Evolutionary conservation across 2,888 invertebrate species (phyloP).

Genomic region (Drosophila acutilabella): DNA sequence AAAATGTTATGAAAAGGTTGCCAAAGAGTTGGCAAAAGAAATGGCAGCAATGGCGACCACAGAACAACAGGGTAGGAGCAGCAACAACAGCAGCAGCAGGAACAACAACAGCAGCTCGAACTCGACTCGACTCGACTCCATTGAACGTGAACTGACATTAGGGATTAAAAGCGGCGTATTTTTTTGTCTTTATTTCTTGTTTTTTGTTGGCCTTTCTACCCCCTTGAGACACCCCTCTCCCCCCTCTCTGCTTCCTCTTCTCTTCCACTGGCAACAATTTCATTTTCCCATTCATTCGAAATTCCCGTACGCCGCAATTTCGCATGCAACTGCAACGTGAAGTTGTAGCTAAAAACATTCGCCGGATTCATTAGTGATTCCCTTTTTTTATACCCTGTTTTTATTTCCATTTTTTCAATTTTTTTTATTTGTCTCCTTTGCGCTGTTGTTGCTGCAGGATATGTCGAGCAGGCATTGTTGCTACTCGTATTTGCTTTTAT

Average conservation of each 20-base stretch:
- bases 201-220: slow-evolving; percentile 6
- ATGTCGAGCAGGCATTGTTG: slow-evolving; percentile 63
- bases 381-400: slow-evolving; percentile 28
- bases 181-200: slow-evolving; percentile 40
- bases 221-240: slow-evolving; percentile 7
- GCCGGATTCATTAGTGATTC: slow-evolving; percentile 74
- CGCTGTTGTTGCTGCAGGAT: slow-evolving; percentile 65
- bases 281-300: slow-evolving; percentile 65
- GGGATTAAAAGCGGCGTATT: slow-evolving; percentile 73
- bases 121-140: slow-evolving; percentile 60
- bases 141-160: slow-evolving; percentile 79
- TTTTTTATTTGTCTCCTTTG: slow-evolving; percentile 17
- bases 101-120: slow-evolving; percentile 25
- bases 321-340: slow-evolving; percentile 67
- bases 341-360: slow-evolving; percentile 68
- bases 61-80: slow-evolving; percentile 22
- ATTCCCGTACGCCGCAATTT: slow-evolving; percentile 30
- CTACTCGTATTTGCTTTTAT: slow-evolving; percentile 60
- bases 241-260: background rate
- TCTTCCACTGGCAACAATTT: slow-evolving; percentile 64
- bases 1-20: slow-evolving; percentile 59
- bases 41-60: slow-evolving; percentile 49
- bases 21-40: slow-evolving; percentile 60
- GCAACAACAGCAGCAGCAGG: slow-evolving; percentile 12
- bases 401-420: slow-evolving; percentile 15